Evolutionary conservation across 1,140 invertebrate species (phyloP), one percentile per base, ranked within the genome.

Genomic region (Calephelis nemesis): DNA sequence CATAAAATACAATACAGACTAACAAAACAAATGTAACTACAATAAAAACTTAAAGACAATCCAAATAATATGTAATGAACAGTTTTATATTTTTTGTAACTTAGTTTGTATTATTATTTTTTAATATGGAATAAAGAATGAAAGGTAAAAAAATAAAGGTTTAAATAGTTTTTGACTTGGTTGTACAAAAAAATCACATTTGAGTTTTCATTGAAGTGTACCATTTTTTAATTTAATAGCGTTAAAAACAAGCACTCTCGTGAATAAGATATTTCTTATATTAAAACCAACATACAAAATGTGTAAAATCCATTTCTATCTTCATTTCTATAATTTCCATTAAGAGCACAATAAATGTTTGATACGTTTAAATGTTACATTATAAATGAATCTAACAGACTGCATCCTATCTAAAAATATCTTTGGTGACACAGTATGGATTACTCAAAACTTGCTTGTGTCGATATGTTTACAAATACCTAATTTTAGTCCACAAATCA

Each of bases 391-490:
- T 68, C 68, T 65, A 65, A 67, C 69, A 73, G 64, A 72, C 66
- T 62, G 71, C 47, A 67, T 71, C 60, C 64, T 71, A 65, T 73
- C 81, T 85, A 84, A 87, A 88, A 85, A 90, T 88, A 85, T 66
- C 66, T 70, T 70, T 64, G 82, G 79, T 84, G 83, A 78, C 85
- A 87, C 72, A 85, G 81, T 86, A 85, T 79, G 80, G 82, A 83
- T 84, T 84, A 87, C 84, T 85, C 80, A 86, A 87, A 88, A 81
- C 71, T 84, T 84, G 81, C 82, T 87, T 83, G 83, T 73, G 77
- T 77, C 74, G 78, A 54, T 30, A 54, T 74, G 78, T 70, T 79
- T 78, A 68, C 54, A 74, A 74, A 63, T 66, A 78, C 79, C 19
- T 58, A n/a, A 58, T 58, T 58, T 67, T 66, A 72, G 67, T 48